A percentile compares a stretch with the other conserved stretches of the same genome.
Evolutionary conservation across 2,888 invertebrate genomes (phyloP).

Genomic region (Chymomyza fuscimana): DNA sequence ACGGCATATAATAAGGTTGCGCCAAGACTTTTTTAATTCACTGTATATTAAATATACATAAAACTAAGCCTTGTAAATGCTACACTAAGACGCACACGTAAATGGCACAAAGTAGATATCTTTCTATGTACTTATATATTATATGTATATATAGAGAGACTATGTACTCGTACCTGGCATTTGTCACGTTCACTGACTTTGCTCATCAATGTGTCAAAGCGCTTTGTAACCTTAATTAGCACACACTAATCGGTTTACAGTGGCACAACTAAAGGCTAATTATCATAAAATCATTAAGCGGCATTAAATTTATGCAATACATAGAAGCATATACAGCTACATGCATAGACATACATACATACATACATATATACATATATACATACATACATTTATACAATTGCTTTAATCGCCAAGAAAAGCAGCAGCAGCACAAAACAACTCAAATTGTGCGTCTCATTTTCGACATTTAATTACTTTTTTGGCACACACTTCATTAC

Average conservation of each 20-base stretch:
- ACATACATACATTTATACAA: not conserved
- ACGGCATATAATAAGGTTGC: too few relatives aligned
- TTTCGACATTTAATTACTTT: constrained; percentile 73
- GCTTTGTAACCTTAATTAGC: constrained; percentile 62
- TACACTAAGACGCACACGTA: constrained; percentile 7
- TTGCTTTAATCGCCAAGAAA: not conserved
- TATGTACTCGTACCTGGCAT: constrained; percentile 11
- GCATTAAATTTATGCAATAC: constrained; percentile 52
- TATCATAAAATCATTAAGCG: constrained; percentile 72
- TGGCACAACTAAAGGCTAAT: constrained; percentile 62
- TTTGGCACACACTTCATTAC: constrained; percentile 63
- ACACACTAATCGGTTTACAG: constrained; percentile 67
- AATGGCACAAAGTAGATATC: not conserved
- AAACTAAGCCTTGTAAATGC: not conserved
- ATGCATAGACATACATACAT: not conserved
- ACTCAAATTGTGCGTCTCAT: constrained; percentile 63
- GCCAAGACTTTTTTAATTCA: too few relatives aligned
- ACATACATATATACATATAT: too few relatives aligned
- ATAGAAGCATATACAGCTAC: constrained; percentile 23
- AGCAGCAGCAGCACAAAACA: constrained; percentile 20
- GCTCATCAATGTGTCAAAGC: constrained; percentile 39
- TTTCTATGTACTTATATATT: too few relatives aligned
- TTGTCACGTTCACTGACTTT: constrained; percentile 24
- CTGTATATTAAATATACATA: not conserved
- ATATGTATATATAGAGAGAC: too few relatives aligned